Evolutionary conservation across 2,888 invertebrate genomes (phyloP).

Genomic region (Drosophila mettleri): DNA sequence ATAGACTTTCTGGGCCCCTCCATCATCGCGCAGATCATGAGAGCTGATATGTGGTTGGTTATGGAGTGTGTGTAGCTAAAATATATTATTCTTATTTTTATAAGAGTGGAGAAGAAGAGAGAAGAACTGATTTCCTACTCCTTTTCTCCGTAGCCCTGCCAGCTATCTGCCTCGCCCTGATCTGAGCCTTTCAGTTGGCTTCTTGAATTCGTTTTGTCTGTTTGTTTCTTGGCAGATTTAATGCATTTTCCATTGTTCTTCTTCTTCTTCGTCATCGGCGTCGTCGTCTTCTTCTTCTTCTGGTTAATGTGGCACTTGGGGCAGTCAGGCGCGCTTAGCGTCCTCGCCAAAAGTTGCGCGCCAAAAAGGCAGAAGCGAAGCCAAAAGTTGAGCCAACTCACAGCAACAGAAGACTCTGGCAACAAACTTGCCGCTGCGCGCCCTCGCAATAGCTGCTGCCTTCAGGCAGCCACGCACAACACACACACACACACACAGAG

Average conservation of each 20-base stretch:
- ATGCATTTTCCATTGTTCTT: conserved; percentile 8
- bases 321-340: conserved; percentile 61
- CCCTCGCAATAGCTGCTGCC: not conserved
- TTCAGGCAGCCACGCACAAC: conserved; percentile 45
- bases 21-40: too few species aligned
- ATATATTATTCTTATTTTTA: too few species aligned
- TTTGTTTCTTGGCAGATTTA: not conserved
- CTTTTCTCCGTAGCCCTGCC: too few species aligned
- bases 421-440: conserved; percentile 30
- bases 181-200: not conserved
- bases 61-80: too few species aligned
- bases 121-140: too few species aligned
- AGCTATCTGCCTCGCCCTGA: not conserved
- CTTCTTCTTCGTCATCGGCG: not conserved
- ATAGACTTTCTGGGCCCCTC: too few species aligned
- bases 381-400: conserved; percentile 9
- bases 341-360: conserved; percentile 52
- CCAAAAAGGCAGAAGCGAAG: conserved; percentile 61
- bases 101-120: too few species aligned
- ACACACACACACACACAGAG: conserved; percentile 6
- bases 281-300: not conserved
- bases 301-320: conserved; percentile 66
- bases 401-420: conserved; percentile 49
- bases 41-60: too few species aligned
- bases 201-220: not conserved